Percentiles rank a stretch among this genome's conserved stretches.
These are phyloP conservation scores for Azemiops feae DNA, from an alignment of 2,113 vertebrate species.

Conservation along the genomic window DNA sequence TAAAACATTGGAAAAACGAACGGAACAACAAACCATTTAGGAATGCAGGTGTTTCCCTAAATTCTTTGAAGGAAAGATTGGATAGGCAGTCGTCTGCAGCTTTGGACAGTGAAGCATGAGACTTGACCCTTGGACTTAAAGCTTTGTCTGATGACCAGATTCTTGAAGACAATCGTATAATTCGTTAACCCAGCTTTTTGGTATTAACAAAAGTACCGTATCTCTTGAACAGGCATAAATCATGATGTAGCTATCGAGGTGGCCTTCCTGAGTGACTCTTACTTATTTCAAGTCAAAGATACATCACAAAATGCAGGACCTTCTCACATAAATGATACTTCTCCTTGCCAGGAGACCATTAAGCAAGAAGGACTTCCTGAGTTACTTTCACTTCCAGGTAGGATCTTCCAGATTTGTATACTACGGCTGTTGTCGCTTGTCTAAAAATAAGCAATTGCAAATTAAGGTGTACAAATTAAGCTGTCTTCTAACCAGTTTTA, in stretches of 20 bases:
- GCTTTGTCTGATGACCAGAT: background rate
- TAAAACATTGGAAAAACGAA: background rate
- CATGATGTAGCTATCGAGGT: slow-evolving; percentile 80
- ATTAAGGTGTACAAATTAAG: background rate
- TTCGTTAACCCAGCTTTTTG: slow-evolving; percentile 4
- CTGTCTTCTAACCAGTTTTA: background rate
- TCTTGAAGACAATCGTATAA: background rate
- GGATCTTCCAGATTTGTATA: slow-evolving; percentile 16
- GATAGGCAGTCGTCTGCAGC: background rate
- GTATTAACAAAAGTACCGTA: background rate
- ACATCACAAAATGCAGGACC: slow-evolving; percentile 69
- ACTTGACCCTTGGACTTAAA: background rate
- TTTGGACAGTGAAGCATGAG: background rate
- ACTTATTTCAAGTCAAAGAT: slow-evolving; percentile 62
- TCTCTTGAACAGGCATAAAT: slow-evolving; percentile 79
- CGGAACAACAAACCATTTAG: background rate
- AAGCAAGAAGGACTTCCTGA: slow-evolving; percentile 6
- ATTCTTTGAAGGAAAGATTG: background rate
- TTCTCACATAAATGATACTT: slow-evolving; percentile 63
- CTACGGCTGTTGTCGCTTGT: background rate
- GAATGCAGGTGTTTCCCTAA: background rate
- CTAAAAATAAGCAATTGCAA: background rate
- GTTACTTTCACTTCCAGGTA: slow-evolving; percentile 69
- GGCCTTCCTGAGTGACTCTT: slow-evolving; percentile 76
- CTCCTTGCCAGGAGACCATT: slow-evolving; percentile 48